These are phyloP conservation scores for Oncorhynchus nerka DNA, from an alignment of 2,113 vertebrate genomes.

Conservation along the genomic window DNA sequence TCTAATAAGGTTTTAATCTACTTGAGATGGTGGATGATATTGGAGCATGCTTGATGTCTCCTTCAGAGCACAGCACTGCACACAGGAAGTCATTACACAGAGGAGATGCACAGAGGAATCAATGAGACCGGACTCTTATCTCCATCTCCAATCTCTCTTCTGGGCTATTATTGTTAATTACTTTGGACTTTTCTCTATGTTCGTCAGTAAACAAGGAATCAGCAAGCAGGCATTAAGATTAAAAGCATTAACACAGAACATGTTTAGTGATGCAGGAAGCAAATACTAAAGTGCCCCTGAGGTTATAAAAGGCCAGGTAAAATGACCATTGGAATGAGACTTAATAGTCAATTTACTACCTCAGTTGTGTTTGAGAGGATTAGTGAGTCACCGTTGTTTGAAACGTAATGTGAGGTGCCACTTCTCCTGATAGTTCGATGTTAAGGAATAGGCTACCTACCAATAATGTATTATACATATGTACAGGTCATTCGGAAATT, in stretches of 20 bases:
- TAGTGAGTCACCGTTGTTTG: not conserved
- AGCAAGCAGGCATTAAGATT: slow-evolving; percentile 36
- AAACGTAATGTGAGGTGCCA: not conserved
- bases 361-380: not conserved
- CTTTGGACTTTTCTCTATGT: slow-evolving; percentile 51
- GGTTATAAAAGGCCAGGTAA: not conserved
- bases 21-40: slow-evolving; percentile 42
- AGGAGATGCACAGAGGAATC: slow-evolving; percentile 20
- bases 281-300: slow-evolving; percentile 13
- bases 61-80: not conserved
- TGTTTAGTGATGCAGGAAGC: slow-evolving; percentile 19
- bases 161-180: slow-evolving; percentile 54
- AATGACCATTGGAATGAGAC: not conserved
- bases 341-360: not conserved
- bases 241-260: slow-evolving; percentile 15
- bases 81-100: slow-evolving; percentile 44
- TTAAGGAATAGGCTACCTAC: not conserved
- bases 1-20: slow-evolving; percentile 57
- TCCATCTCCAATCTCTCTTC: slow-evolving; percentile 33
- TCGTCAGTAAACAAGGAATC: slow-evolving; percentile 54
- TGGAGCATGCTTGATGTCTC: slow-evolving; percentile 37
- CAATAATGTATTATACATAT: not conserved
- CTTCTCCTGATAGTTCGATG: not conserved
- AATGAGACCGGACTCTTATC: slow-evolving; percentile 32
- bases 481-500: no score